Conservation (phyloP, 1,140 invertebrate species). For the Tetramorium simillimum region DNA sequence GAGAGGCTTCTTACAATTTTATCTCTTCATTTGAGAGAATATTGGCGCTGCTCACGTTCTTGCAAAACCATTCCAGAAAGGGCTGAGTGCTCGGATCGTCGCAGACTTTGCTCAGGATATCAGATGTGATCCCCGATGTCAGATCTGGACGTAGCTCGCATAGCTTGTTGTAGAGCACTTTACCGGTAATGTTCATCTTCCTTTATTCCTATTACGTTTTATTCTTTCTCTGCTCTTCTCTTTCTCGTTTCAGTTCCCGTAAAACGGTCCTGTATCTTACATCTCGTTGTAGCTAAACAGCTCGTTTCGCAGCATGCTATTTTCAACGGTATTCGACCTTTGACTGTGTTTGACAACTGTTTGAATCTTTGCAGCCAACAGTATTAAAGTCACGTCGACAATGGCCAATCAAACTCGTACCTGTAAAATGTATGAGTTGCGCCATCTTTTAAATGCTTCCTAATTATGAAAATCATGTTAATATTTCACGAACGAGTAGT, state of each 20-base stretch:
- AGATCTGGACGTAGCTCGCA: slow-evolving; percentile 72
- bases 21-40: slow-evolving; percentile 76
- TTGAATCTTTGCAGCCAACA: not conserved
- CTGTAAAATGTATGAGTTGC: not conserved
- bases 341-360: not conserved
- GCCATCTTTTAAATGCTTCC: not conserved
- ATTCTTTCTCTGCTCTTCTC: not conserved
- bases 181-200: slow-evolving; percentile 74
- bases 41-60: slow-evolving; percentile 77
- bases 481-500: too few species aligned
- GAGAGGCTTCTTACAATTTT: slow-evolving; percentile 74
- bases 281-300: not conserved
- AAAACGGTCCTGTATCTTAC: not conserved
- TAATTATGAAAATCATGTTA: too few species aligned
- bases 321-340: not conserved
- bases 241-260: not conserved
- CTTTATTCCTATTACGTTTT: not conserved
- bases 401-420: not conserved
- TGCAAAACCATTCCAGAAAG: slow-evolving; percentile 82
- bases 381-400: not conserved
- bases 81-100: slow-evolving; percentile 63
- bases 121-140: slow-evolving; percentile 37
- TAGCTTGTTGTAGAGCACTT: slow-evolving; percentile 75
- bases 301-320: not conserved
- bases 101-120: slow-evolving; percentile 56